Conservation (phyloP, 2,888 invertebrate species). For the Apamea crenata region DNA sequence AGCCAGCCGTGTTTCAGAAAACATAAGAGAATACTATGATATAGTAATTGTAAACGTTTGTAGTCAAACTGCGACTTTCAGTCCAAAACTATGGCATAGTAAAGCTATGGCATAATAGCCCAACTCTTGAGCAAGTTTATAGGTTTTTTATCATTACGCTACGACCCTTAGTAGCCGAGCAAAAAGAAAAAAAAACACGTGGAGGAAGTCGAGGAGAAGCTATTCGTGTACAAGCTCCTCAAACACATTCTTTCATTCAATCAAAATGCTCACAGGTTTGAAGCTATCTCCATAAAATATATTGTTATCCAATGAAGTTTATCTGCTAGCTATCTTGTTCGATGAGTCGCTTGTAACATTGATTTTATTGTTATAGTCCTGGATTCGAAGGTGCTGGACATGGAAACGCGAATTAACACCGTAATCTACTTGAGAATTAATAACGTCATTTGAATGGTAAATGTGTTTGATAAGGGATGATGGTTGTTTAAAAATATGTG, state of each 20-base stretch:
- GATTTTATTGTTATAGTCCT: constrained; percentile 22
- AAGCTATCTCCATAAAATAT: background rate
- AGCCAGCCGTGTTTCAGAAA: background rate
- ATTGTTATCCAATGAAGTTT: background rate
- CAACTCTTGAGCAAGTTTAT: too few relatives aligned
- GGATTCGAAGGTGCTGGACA: constrained; percentile 14
- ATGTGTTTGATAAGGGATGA: background rate
- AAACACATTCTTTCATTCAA: background rate
- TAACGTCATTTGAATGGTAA: background rate
- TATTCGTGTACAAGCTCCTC: background rate
- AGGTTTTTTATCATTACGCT: too few relatives aligned
- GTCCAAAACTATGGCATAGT: background rate
- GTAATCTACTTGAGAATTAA: background rate
- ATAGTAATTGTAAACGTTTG: background rate
- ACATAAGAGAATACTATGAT: background rate
- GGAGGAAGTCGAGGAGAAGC: background rate
- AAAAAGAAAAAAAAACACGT: background rate
- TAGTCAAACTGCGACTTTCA: background rate
- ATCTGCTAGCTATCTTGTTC: constrained; percentile 2
- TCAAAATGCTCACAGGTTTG: background rate
- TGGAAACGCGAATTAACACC: background rate
- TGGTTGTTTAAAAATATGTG: background rate
- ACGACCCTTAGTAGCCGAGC: too few relatives aligned
- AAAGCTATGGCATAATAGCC: too few relatives aligned
- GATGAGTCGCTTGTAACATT: constrained; percentile 10